Evolutionary conservation across 1,140 invertebrate genomes (phyloP).

Genomic region (Nasonia vitripennis): DNA sequence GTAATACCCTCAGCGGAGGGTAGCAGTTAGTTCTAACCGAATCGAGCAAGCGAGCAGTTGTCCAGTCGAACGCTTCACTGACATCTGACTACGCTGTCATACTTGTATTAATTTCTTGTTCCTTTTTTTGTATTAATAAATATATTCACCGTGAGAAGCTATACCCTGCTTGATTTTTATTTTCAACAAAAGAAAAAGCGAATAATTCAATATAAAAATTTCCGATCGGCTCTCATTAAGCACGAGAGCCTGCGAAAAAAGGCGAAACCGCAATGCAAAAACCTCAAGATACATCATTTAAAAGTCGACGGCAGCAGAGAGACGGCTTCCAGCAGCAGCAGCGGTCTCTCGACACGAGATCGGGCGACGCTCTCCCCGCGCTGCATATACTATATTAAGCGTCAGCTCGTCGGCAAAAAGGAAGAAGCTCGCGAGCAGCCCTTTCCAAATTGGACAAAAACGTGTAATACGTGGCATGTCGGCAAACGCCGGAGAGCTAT

Average conservation of each 20-base stretch:
- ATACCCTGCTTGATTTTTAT: too few species aligned
- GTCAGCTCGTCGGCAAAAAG: not conserved
- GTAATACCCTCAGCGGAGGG: too few species aligned
- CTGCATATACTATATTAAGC: not conserved
- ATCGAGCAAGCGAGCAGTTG: too few species aligned
- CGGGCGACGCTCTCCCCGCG: not conserved
- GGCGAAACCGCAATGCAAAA: not conserved
- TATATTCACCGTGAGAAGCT: too few species aligned
- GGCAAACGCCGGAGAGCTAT: not conserved
- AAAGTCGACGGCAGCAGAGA: conserved; percentile 8
- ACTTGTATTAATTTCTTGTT: too few species aligned
- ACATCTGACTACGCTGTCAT: too few species aligned
- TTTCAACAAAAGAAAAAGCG: not conserved
- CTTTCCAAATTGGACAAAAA: conserved; percentile 4
- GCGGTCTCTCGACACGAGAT: not conserved
- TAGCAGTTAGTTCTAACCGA: too few species aligned
- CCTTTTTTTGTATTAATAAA: too few species aligned
- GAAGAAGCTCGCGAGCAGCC: not conserved
- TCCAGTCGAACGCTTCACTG: too few species aligned
- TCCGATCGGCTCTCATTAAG: not conserved
- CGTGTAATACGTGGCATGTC: not conserved
- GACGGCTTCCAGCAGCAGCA: not conserved
- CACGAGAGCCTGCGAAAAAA: too few species aligned
- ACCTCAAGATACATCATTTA: conserved; percentile 39
- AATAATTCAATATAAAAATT: conserved; percentile 27